Evolutionary conservation across 2,797 vertebrate species (phyloP), one percentile per base, ranked within the genome.

Genomic region (Microctenopoma lineatum): DNA sequence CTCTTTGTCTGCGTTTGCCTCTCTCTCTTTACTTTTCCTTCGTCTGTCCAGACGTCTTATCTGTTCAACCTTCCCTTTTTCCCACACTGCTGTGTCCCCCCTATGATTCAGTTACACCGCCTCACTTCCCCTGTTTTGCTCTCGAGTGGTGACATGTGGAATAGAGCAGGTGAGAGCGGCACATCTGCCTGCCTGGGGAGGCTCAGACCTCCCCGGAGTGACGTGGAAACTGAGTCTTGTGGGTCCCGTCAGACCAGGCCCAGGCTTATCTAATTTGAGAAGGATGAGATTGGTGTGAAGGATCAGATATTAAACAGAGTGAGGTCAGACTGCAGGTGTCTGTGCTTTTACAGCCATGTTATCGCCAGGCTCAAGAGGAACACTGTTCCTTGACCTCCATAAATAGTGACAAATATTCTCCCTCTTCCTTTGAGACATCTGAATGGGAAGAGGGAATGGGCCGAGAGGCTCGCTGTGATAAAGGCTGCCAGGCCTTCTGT

Each of bases 401-500:
- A 75, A 85, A 82, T 59, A 70, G 71, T 77, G 46, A 74, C 71
- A 73, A 73, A 85, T 85, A 83, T 50, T 70, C 36, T 76, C 39
- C 39, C 48, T 63, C 42, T 38, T 69, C 77, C 78, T 84, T 71
- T 59, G 75, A 83, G 85, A 83, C 15, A 25, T 64, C 51, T 76
- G 69, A 81, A 69, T 66, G 67, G 52, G 41, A 55, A n/a, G 27
- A 44, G 65, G 70, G 52, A 39, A 13, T 21, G 64, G 72, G 66
- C 72, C 15, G 67, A 69, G 55, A 59, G 78, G 46, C 80, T 76
- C 9, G 61, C 81, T 81, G 81, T 50, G 88, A 72, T 32, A 50
- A 70, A 64, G 77, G 59, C 82, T 89, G 90, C 85, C 86, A 86
- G 81, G 65, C 90, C 92, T 73, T 91, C 90, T 93, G 92, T 85